Conservation (phyloP, 2,113 vertebrate species). For the Columba janthina region DNA sequence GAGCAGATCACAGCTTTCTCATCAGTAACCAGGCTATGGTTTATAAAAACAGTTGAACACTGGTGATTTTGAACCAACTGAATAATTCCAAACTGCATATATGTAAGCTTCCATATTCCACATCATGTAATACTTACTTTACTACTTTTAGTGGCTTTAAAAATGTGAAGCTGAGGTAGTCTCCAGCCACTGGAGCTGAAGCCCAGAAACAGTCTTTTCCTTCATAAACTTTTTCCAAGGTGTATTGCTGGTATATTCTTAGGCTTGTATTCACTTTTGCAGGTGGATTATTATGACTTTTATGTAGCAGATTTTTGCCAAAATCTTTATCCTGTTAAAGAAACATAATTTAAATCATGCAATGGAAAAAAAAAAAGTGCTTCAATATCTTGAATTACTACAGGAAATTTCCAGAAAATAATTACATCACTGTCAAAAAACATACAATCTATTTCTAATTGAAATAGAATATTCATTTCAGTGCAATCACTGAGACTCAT, state of each 20-base stretch:
- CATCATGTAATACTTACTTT: conserved; percentile 61
- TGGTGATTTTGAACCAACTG: neutral
- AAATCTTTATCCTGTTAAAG: conserved; percentile 74
- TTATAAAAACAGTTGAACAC: neutral
- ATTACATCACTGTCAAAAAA: neutral
- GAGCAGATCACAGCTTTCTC: neutral
- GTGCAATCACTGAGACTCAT: neutral
- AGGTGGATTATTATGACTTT: conserved; percentile 67
- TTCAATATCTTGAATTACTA: neutral
- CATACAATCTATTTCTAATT: neutral
- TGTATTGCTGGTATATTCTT: conserved; percentile 57
- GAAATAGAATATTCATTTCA: neutral
- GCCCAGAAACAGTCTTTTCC: conserved; percentile 70
- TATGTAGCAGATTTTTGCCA: conserved; percentile 43
- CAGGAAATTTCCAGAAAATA: neutral
- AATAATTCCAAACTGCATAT: neutral
- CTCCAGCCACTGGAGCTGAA: conserved; percentile 64
- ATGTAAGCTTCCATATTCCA: neutral
- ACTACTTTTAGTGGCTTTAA: conserved; percentile 49
- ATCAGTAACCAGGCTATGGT: neutral
- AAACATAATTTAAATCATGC: neutral
- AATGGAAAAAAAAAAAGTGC: neutral
- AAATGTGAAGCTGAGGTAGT: conserved; percentile 65
- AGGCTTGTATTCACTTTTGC: conserved; percentile 62
- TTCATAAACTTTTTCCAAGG: conserved; percentile 62